These are phyloP conservation scores for Clarias platycephalus DNA, from an alignment of 2,797 vertebrate species.

Conservation along the genomic window DNA sequence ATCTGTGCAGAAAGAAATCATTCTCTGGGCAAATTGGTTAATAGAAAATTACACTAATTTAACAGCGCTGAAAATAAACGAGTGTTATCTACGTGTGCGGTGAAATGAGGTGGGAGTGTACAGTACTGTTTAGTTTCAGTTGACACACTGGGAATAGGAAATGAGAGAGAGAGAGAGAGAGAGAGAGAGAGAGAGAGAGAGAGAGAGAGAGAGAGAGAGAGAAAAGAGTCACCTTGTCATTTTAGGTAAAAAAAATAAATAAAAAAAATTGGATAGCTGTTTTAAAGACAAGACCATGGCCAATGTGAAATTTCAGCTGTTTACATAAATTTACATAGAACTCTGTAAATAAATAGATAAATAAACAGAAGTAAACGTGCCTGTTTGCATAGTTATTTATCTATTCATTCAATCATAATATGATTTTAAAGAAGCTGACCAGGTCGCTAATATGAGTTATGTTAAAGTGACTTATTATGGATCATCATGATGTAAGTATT, in stretches of 20 bases:
- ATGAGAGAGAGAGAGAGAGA: not conserved
- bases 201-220: not conserved
- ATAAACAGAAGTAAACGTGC: not conserved
- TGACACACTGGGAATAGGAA: not conserved
- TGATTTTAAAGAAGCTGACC: not conserved
- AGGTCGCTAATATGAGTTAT: not conserved
- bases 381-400: not conserved
- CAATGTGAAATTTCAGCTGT: constrained; percentile 4
- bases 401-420: not conserved
- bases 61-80: constrained; percentile 17
- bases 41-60: constrained; percentile 22
- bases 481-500: not conserved
- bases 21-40: constrained; percentile 3
- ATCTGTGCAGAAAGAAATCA: not conserved
- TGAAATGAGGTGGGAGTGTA: not conserved
- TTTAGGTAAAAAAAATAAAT: not conserved
- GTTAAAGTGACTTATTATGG: not conserved
- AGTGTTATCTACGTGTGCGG: not conserved
- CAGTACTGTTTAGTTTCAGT: not conserved
- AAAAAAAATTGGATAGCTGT: not conserved
- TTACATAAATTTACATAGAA: constrained; percentile 3
- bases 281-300: not conserved
- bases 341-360: not conserved
- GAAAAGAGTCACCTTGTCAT: constrained; percentile 3
- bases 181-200: not conserved